A percentile compares a stretch with the other conserved stretches of the same genome.
phyloP scores from a whole-genome alignment of 2,113 vertebrate genomes.

The Propithecus coquereli region DNA sequence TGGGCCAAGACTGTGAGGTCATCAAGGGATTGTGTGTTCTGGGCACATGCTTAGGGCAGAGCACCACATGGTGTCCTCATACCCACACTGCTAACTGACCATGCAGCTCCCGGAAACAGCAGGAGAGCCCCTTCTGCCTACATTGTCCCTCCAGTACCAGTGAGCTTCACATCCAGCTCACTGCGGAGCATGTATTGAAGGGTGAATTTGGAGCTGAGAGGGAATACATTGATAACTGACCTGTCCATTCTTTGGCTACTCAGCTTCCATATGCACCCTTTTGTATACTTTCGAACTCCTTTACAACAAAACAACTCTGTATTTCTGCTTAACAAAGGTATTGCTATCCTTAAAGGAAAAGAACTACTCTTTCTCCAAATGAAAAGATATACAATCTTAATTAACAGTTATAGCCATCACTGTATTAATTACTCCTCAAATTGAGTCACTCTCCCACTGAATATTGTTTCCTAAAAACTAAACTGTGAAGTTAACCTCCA shows the following conservation, averaged over 20 bases:
- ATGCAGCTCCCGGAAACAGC: neutral
- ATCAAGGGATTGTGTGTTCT: neutral
- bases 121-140: neutral
- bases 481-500: neutral
- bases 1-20: neutral
- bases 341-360: neutral
- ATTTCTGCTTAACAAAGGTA: neutral
- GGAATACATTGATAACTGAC: neutral
- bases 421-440: neutral
- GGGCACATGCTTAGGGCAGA: neutral
- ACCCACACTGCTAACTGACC: neutral
- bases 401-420: neutral
- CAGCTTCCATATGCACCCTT: neutral
- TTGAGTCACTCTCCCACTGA: neutral
- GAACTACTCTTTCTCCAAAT: neutral
- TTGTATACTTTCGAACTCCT: neutral
- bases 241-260: neutral
- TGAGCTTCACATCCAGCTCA: neutral
- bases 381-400: neutral
- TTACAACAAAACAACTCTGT: neutral
- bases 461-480: slow-evolving; percentile 1
- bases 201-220: neutral
- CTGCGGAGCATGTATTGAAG: neutral
- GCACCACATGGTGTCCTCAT: neutral
- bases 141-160: neutral